phyloP scores from a whole-genome alignment of 2,888 invertebrate genomes.

The Chironomus riparius region DNA sequence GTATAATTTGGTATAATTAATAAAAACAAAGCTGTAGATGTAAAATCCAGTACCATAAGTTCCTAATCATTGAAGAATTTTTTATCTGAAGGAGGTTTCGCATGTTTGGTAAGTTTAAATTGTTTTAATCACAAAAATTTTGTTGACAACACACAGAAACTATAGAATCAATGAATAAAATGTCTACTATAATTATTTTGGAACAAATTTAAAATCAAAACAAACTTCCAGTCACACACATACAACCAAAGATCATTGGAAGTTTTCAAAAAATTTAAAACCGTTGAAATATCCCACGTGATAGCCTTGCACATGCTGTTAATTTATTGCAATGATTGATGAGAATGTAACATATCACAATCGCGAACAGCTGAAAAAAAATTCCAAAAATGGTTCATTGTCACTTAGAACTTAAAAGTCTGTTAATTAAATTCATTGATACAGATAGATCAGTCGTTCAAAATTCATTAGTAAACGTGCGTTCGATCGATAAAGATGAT shows the following conservation, averaged over 20 bases:
- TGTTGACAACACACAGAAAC: too few relatives aligned
- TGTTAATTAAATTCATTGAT: background rate
- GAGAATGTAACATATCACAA: too few relatives aligned
- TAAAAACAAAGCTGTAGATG: background rate
- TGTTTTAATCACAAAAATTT: too few relatives aligned
- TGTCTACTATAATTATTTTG: too few relatives aligned
- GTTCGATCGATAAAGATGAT: background rate
- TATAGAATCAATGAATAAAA: too few relatives aligned
- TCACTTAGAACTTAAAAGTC: background rate
- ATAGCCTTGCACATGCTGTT: too few relatives aligned
- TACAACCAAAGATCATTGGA: background rate
- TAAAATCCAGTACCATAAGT: background rate
- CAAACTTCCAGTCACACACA: background rate
- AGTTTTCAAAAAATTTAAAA: background rate
- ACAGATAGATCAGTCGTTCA: background rate
- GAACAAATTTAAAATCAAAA: background rate
- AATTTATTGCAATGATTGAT: too few relatives aligned
- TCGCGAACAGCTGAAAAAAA: background rate
- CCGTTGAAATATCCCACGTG: background rate
- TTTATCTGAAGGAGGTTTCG: too few relatives aligned
- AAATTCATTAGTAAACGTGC: background rate
- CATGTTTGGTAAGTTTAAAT: too few relatives aligned
- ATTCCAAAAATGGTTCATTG: conserved; percentile 1
- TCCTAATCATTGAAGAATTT: too few relatives aligned
- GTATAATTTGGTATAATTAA: background rate